Evolutionary conservation across 1,140 invertebrate species (phyloP), one percentile per base, ranked within the genome.

Genomic region (Drosophila ironensis): DNA sequence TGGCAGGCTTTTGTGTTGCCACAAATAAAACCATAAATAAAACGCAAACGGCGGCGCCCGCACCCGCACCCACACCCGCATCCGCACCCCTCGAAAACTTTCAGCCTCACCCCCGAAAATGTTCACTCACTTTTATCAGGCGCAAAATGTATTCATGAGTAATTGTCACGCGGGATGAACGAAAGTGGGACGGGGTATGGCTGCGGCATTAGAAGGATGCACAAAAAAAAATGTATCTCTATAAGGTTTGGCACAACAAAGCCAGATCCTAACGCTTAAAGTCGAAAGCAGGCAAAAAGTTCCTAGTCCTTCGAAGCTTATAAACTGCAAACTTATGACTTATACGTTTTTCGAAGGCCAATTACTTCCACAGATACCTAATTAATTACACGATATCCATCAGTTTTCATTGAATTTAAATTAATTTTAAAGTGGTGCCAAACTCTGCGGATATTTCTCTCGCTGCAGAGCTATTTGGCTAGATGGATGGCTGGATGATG

Each of bases 11-110:
- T 84, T 86, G 78, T 86, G 66, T 86, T 84, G 81, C 80, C 80
- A 86, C 80, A 86, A 86, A 86, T 86, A 86, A 86, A 87, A 86
- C 80, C 80, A 86, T 86, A 86, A 86, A 86, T 86, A 86, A 86
- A 87, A 80, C 80, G 80, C 80, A 86, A 86, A 86, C 75, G 75
- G 54, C 80, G 72, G 71, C 50, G 50, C 50, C 25, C 22, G 33
- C 30, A 25, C 11, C 27, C 20, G 40, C 59, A 46, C 56, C 38
- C 59, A 56, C 56, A 19, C 12, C 16, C 28, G 3, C 33, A 14
- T 14, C 38, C 41, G 3, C 24, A 41, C 27, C 9, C 27, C 27
- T 19, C 25, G n/a, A n/a, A n/a, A 19, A 11, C 16, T n/a, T 64
- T 16, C 4, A 37, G 48, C 64, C 24, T 48, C 33, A 17, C 33